phyloP scores from a whole-genome alignment of 2,888 invertebrate genomes.

The Pimpla rufipes region DNA sequence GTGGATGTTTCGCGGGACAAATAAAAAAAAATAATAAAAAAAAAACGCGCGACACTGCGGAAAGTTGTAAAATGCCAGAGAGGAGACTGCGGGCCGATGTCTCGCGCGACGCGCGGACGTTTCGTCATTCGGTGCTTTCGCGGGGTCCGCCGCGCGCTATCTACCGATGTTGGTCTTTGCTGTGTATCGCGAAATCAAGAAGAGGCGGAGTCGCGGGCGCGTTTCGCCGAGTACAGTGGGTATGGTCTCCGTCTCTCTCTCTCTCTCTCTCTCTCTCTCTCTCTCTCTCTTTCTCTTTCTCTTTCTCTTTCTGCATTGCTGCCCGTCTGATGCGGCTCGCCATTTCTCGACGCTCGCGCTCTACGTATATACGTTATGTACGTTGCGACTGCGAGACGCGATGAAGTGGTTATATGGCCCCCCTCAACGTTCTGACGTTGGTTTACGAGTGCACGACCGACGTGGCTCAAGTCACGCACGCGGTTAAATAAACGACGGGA shows the following conservation, averaged over 20 bases:
- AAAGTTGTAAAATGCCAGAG: conserved; percentile 41
- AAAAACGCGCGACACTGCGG: conserved; percentile 28
- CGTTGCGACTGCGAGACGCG: not conserved
- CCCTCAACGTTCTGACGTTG: conserved; percentile 27
- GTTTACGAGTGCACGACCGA: conserved; percentile 38
- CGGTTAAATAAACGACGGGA: not conserved
- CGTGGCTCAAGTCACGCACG: not conserved
- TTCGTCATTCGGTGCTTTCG: conserved; percentile 53
- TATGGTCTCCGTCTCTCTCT: not conserved
- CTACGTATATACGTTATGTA: not conserved
- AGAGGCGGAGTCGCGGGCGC: conserved; percentile 64
- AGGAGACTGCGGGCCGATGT: conserved; percentile 28
- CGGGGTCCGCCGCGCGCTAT: conserved; percentile 16
- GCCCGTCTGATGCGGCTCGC: conserved; percentile 25
- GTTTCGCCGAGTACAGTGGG: conserved; percentile 48
- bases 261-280: not conserved
- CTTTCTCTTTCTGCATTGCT: conserved; percentile 13
- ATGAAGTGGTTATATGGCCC: conserved; percentile 41
- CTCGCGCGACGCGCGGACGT: conserved; percentile 12
- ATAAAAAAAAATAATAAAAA: conserved; percentile 22
- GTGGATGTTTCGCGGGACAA: conserved; percentile 5
- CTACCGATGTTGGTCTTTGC: conserved; percentile 43
- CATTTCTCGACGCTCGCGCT: conserved; percentile 31
- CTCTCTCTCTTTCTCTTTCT: no score
- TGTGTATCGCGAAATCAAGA: conserved; percentile 64